These are phyloP conservation scores for Ridgeia piscesae DNA, from an alignment of 1,140 invertebrate species.

Conservation along the genomic window DNA sequence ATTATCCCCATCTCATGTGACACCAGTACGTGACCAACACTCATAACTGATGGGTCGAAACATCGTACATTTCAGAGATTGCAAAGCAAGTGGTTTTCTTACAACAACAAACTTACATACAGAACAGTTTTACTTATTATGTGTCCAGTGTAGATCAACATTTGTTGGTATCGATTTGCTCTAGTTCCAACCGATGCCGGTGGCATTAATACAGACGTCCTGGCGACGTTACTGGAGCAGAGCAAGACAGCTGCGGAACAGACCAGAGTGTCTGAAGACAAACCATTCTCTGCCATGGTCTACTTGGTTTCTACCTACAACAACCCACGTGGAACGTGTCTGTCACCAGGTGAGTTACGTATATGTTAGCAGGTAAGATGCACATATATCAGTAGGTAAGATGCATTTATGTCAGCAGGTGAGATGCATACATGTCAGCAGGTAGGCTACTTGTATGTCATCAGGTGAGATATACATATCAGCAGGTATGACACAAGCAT, in stretches of 20 bases:
- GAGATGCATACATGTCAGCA: too few species aligned
- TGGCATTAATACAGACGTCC: constrained; percentile 61
- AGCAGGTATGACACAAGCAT: too few species aligned
- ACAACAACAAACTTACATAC: background rate
- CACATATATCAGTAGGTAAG: too few species aligned
- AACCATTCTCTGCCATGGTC: constrained; percentile 64
- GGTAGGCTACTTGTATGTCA: too few species aligned
- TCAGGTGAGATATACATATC: background rate
- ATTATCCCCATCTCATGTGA: too few species aligned
- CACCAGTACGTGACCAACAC: too few species aligned
- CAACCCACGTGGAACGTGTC: constrained; percentile 61
- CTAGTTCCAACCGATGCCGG: constrained; percentile 63
- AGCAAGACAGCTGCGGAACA: constrained; percentile 32
- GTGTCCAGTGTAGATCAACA: background rate
- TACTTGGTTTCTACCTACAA: constrained; percentile 70
- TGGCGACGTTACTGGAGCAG: constrained; percentile 52
- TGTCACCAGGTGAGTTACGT: constrained; percentile 41
- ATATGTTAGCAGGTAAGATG: background rate
- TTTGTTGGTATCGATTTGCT: background rate
- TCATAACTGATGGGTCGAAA: too few species aligned
- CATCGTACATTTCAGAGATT: too few species aligned
- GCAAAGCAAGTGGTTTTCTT: too few species aligned
- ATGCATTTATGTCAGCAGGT: too few species aligned
- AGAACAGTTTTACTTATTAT: background rate
- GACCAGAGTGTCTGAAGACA: constrained; percentile 43